phyloP scores from a whole-genome alignment of 2,797 vertebrate genomes.

The Channa striata region DNA sequence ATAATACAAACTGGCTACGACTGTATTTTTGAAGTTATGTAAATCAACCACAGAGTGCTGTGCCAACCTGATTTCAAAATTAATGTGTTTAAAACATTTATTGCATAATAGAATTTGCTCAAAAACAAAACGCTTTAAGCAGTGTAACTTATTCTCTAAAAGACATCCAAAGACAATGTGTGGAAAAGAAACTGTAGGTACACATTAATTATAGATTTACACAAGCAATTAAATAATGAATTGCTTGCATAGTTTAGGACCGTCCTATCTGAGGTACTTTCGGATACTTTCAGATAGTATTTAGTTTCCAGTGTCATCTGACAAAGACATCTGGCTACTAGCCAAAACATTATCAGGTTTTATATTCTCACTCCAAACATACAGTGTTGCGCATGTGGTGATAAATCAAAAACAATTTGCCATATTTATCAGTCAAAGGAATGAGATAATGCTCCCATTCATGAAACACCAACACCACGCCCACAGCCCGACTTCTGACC shows the following conservation, averaged over 20 bases:
- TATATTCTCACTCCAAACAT: neutral
- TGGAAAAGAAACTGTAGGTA: neutral
- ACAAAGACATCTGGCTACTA: neutral
- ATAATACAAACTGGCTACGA: neutral
- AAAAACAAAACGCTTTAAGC: slow-evolving; percentile 2
- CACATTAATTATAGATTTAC: too few species aligned
- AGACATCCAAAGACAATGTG: neutral
- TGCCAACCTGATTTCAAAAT: slow-evolving; percentile 8
- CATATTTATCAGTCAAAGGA: slow-evolving; percentile 56
- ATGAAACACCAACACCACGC: slow-evolving; percentile 77
- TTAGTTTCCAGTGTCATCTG: neutral
- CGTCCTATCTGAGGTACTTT: too few species aligned
- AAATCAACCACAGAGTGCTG: slow-evolving; percentile 12
- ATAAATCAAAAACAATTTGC: neutral
- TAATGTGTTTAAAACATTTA: slow-evolving; percentile 42
- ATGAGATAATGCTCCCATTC: slow-evolving; percentile 32
- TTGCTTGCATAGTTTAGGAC: too few species aligned
- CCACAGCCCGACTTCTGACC: slow-evolving; percentile 67
- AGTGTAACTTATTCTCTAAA: slow-evolving; percentile 21
- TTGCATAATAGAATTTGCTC: neutral
- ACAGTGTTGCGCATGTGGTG: too few species aligned
- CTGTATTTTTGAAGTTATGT: slow-evolving; percentile 1
- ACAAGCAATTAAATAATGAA: too few species aligned
- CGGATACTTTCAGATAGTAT: too few species aligned
- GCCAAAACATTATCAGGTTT: slow-evolving; percentile 4